Base-by-base conservation (phyloP, 2,888 invertebrate species). In the Andrena fulva region DNA sequence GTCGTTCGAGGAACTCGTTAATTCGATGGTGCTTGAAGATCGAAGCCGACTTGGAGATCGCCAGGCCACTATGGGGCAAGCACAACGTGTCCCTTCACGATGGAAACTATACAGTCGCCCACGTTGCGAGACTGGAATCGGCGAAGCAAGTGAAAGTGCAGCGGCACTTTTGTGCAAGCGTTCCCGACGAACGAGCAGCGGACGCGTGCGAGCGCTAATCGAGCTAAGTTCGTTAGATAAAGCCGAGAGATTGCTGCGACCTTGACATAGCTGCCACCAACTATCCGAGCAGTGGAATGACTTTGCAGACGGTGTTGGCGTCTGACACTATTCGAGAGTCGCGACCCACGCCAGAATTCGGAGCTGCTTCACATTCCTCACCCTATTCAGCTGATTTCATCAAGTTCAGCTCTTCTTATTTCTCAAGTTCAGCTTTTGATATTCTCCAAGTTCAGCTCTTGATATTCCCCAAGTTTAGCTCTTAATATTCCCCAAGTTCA, bases 231-330 rank as follows among this genome's bases (percentile, higher is more conserved):
- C 81, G 73, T 77, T 72, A 42, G 73, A 73, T 77, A 77, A 80
- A 66, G 48, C 16, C 35, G 27, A 50, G 64, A 67, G 72, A 81
- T 71, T 52, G 68, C 42, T 20, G 54, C 31, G 71, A 59, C 82
- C 82, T 82, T 82, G 82, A 82, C 82, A 78, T 52, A 71, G 71
- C 59, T 31, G 52, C 50, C 63, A 31, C 48, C 8, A 77, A 69
- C 72, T 56, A 68, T 68, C 59, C 64, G 29, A 35, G 16, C 71
- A 24, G 29, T 42, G 80, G 50, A 73, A 81, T 24, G 77, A 77
- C 72, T 72, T 73, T 31, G 64, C 48, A 27, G 33, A n/a, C 42
- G 27, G 50, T 35, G 29, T 68, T 64, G 63, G 31, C 72, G 71
- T 68, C 67, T 56, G 72, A 50, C 71, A n/a, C 52, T 50, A 24